Evolutionary conservation across 2,797 vertebrate species (phyloP).

Genomic region (Erithacus rubecula): DNA sequence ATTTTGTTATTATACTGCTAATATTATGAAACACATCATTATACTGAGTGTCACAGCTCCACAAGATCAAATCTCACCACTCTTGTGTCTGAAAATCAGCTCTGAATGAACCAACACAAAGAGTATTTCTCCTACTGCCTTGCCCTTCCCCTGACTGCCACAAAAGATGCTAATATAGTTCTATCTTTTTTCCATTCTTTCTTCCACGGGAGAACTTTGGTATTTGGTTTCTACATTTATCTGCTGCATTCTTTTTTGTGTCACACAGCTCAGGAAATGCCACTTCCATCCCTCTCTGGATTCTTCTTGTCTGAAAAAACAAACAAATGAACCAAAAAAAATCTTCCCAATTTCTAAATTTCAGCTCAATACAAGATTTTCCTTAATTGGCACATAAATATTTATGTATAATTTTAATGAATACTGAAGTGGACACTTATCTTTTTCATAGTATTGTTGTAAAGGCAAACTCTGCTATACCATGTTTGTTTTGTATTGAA

Average conservation of each 20-base stretch:
- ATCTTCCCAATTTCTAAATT: background rate
- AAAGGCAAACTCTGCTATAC: background rate
- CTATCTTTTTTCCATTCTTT: background rate
- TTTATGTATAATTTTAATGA: background rate
- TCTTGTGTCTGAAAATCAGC: conserved; percentile 1
- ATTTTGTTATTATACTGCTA: background rate
- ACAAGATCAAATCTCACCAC: background rate
- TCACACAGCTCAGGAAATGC: background rate
- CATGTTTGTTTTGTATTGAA: background rate
- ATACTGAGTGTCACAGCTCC: background rate
- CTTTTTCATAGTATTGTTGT: background rate
- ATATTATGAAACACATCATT: conserved; percentile 70
- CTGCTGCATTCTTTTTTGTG: background rate
- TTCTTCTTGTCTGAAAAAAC: background rate
- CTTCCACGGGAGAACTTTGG: background rate
- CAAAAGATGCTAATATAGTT: background rate
- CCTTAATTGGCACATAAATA: background rate
- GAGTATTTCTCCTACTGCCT: background rate
- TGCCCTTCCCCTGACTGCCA: background rate
- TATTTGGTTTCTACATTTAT: background rate
- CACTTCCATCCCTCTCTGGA: background rate
- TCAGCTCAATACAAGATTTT: background rate
- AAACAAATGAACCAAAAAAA: background rate
- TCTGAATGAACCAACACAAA: background rate
- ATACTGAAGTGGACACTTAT: background rate